Conservation (phyloP, 2,113 vertebrate species). For the Erythrocercus mccallii region DNA sequence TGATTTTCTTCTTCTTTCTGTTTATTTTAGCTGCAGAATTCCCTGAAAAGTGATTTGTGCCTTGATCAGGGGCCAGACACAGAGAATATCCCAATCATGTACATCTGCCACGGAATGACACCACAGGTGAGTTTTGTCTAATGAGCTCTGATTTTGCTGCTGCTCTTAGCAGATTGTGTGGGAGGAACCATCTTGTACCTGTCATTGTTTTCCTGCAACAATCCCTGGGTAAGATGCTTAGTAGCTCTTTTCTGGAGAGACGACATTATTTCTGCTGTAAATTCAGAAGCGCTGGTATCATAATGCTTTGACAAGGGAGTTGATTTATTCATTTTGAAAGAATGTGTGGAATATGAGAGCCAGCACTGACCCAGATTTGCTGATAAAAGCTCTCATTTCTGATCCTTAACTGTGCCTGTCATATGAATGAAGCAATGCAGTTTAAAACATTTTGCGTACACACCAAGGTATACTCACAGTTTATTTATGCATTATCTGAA, state of each 20-base stretch:
- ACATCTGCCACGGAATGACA: slow-evolving; percentile 96
- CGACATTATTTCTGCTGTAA: background rate
- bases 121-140: slow-evolving; percentile 85
- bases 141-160: background rate
- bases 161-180: background rate
- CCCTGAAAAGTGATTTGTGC: slow-evolving; percentile 92
- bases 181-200: background rate
- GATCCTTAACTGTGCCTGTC: background rate
- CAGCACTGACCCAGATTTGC: background rate
- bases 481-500: background rate
- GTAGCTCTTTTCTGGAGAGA: background rate
- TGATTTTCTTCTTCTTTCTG: slow-evolving; percentile 29
- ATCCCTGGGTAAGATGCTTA: background rate
- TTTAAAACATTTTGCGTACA: background rate
- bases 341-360: background rate
- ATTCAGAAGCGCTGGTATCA: background rate
- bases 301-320: background rate
- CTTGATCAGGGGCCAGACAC: slow-evolving; percentile 96
- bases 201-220: background rate
- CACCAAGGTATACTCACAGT: background rate
- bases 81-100: slow-evolving; percentile 95
- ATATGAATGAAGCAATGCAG: background rate
- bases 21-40: slow-evolving; percentile 88
- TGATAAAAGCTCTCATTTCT: slow-evolving; percentile 9
- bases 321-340: background rate